These are phyloP conservation scores for Actinia equina DNA, from an alignment of 64 coral and sea anemone species.

Conservation along the genomic window DNA sequence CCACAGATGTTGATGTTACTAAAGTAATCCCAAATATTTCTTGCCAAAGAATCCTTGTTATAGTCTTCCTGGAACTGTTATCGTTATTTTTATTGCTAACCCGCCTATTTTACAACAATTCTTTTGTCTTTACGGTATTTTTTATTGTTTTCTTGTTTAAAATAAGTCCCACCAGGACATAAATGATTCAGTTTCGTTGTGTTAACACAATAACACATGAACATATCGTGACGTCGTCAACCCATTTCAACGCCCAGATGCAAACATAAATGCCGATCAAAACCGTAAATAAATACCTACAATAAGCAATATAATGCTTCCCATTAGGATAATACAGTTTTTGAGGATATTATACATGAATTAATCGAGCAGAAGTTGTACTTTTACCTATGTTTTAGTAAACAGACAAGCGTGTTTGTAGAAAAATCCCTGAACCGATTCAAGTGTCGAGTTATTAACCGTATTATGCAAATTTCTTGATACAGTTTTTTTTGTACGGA, in stretches of 20 bases:
- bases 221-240: neutral
- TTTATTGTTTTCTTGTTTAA: neutral
- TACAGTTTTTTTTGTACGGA: neutral
- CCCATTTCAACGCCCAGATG: neutral
- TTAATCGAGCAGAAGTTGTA: neutral
- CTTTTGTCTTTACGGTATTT: neutral
- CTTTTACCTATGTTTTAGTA: neutral
- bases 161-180: neutral
- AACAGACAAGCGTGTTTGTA: neutral
- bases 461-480: slow-evolving; percentile 1
- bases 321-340: neutral
- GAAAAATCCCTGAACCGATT: neutral
- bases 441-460: neutral
- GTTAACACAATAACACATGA: neutral
- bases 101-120: neutral
- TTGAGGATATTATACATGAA: neutral
- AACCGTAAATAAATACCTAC: neutral
- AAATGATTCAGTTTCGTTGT: neutral
- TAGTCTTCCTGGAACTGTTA: neutral
- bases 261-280: neutral
- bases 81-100: neutral
- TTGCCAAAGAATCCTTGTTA: neutral
- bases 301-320: neutral
- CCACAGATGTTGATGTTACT: neutral
- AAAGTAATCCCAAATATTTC: neutral